Evolutionary conservation across 2,797 vertebrate genomes (phyloP), one percentile per base, ranked within the genome.

Genomic region (Hybognathus amarus): DNA sequence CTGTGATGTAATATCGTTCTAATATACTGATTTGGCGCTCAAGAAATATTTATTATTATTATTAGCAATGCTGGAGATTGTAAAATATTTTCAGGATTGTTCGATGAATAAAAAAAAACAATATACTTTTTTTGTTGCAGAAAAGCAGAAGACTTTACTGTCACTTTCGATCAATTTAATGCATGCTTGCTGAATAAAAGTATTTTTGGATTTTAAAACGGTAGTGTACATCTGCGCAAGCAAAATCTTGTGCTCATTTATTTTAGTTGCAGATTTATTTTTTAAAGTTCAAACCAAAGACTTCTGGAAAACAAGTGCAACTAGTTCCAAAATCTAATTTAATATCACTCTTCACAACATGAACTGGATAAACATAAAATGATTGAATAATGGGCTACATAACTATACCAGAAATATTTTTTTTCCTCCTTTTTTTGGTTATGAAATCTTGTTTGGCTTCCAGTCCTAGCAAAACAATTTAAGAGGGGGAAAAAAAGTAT

Each of bases 361-460:
- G 74, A 76, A 54, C 71, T 67, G 63, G 67, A 67, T 79, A 67
- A 68, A 38, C 47, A 68, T 76, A 36, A 76, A 54, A 67, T 68
- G 45, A 78, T 50, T 20, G 24, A 77, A 64, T 47, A 47, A 47
- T 47, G 18, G 20, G 20, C 30, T 38, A 38, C 12, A 56, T 38
- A 59, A 38, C 22, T 20, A n/a, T 68, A 79, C 10, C 47, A 79
- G 47, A 15, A 79, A 54, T 68, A 15, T 68, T 17, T 64, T 45
- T 68, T 17, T 45, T 5, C 42, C 38, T 40, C 42, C 17, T 59
- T 38, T 33, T 67, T 79, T 40, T 22, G 42, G 50, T 79, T 68
- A 13, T 45, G 13, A 79, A 67, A 22, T 42, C 61, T 20, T 66
- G 40, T 66, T 64, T 52, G 27, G n/a, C 42, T 69, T 69, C 56